Evolutionary conservation across 2,113 vertebrate species (phyloP), one percentile per base, ranked within the genome.

Genomic region (Toxotes jaculatrix): DNA sequence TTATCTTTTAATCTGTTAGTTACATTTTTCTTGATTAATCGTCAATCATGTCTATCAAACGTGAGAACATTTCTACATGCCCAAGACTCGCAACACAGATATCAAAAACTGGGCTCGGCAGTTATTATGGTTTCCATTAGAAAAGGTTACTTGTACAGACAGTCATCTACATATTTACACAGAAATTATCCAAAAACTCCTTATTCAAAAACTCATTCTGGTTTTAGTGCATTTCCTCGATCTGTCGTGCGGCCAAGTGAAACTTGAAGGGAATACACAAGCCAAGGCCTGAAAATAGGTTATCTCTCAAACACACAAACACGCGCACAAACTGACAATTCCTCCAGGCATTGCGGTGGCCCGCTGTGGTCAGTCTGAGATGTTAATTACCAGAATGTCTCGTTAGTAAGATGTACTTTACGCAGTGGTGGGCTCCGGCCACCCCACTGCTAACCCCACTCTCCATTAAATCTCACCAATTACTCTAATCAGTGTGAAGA

Each of bases 381-480:
- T 73, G 85, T 86, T 92, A 93, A 93, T 87, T 93, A 90, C 84
- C 87, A 93, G 88, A 77, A 65, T 86, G 93, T 86, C 88, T 94
- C 83, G 82, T 94, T 94, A 94, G 85, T 61, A 83, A 87, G 91
- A 89, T 85, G 90, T 89, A 88, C 84, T 91, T 94, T 92, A 92
- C 92, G 53, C 93, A 89, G 93, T 83, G 47, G 91, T 91, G 83
- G 82, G 87, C 88, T 87, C 38, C 55, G 63, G 84, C 87, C 88
- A 79, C 88, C 92, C 90, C 85, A 84, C 89, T 90, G 93, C 90
- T 91, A 86, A 87, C 86, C 91, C 90, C 60, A 60, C 90, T 88
- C 87, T 77, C 90, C 80, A 86, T 90, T 91, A 94, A 94, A 94
- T 93, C 87, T 90, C 87, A 90, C 93, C 93, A 94, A 94, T 95